Base-by-base conservation (phyloP, 2,888 invertebrate genomes). In the Cecidostiba fungosa region DNA sequence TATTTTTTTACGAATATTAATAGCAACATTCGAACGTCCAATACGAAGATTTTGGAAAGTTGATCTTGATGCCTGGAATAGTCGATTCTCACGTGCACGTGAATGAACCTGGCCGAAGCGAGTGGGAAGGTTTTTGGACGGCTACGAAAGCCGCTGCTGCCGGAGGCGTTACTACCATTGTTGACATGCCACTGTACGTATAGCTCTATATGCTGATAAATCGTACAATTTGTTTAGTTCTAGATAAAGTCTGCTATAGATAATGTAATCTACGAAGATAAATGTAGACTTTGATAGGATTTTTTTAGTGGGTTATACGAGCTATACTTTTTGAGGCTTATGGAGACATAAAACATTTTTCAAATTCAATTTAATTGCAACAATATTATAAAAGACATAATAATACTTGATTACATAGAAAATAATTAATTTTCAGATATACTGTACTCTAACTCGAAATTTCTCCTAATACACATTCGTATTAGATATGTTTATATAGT, bases 61-160 rank as follows among this genome's bases (percentile, higher is more conserved):
- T 93, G 87, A 92, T 95, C 0, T 88, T 97, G 43, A 95, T 96
- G 95, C 95, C 96, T 0, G 96, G 96, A 0, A 94, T 96, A 1
- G 95, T 96, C 16, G 97, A 97, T 92, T 95, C 96, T 0, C 96
- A 96, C 90, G 96, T 97, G 6, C 96, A 97, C 88, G 95, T 96
- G 1, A 96, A 96, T 89, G 96, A 96, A 90, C 96, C 96, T 0
- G 96, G 96, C 0, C 94, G 96, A 66, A 95, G 95, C 0, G 95
- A 96, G 39, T 96, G 96, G 96, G 96, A 96, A 93, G 96, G 96
- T 26, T 96, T 96, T 92, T 94, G 94, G 66, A 95, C 95, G 0
- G 96, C 96, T n/a, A 96, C 96, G 1, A 94, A 94, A 90, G 96
- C 96, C 4, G 96, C 96, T 0, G 96, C 96, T 0, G 96, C 95